Conservation (phyloP, 2,888 invertebrate genomes). For the Kuschelorhynchus macadamiae region DNA sequence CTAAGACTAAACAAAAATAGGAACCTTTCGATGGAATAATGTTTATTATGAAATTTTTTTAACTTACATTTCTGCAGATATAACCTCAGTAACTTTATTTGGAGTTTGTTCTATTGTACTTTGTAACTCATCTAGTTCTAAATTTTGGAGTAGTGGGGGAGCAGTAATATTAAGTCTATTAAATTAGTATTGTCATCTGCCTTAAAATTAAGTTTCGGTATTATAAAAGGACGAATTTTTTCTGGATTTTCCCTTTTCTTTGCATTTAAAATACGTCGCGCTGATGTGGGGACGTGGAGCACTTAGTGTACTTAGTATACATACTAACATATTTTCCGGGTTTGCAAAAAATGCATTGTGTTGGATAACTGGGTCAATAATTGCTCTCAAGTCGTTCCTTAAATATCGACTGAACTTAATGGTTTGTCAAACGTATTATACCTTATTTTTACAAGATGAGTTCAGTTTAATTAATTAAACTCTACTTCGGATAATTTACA, state of each 20-base stretch:
- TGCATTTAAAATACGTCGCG: background rate
- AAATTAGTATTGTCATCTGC: conserved; percentile 1
- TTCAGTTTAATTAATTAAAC: background rate
- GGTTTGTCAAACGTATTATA: background rate
- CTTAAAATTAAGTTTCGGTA: background rate
- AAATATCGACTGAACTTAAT: background rate
- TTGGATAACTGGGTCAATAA: background rate
- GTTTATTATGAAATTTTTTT: no score
- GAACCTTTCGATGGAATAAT: no score
- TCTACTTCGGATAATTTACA: no score
- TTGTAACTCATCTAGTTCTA: background rate
- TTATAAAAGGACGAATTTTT: background rate
- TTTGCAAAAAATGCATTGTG: background rate
- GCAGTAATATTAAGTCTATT: background rate
- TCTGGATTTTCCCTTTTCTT: background rate
- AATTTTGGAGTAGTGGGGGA: background rate
- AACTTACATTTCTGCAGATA: no score
- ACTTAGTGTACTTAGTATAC: background rate
- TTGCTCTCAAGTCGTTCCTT: background rate
- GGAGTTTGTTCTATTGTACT: background rate
- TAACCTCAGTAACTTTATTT: background rate
- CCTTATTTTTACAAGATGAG: background rate
- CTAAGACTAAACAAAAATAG: conserved; percentile 1
- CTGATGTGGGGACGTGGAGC: background rate
- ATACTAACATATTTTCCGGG: background rate